Evolutionary conservation across 2,113 vertebrate species (phyloP).

Genomic region (Sigmodon hispidus): DNA sequence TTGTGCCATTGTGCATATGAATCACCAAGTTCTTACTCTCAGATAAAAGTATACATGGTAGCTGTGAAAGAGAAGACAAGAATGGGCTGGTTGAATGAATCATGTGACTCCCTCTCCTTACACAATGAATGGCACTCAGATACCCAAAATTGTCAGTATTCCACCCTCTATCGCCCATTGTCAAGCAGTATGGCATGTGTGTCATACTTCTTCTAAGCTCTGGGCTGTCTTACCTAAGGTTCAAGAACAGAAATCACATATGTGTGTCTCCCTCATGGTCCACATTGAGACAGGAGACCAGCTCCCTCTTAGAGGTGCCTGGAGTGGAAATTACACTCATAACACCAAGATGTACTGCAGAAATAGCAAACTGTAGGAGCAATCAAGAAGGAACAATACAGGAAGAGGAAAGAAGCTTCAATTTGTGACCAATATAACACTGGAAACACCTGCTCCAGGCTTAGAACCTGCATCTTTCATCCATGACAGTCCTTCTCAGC

Average conservation of each 20-base stretch:
- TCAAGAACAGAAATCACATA: neutral
- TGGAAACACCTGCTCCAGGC: neutral
- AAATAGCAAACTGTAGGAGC: neutral
- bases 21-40: slow-evolving; percentile 5
- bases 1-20: neutral
- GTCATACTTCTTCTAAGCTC: neutral
- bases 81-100: neutral
- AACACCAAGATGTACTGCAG: neutral
- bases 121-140: neutral
- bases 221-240: neutral
- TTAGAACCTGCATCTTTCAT: neutral
- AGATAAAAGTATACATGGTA: neutral
- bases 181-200: neutral
- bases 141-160: neutral
- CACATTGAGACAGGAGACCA: neutral
- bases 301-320: neutral
- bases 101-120: too few species aligned
- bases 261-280: neutral
- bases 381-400: neutral
- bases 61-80: neutral
- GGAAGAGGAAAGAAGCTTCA: neutral
- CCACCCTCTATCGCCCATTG: neutral
- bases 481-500: slow-evolving; percentile 8
- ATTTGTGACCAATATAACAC: neutral
- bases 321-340: neutral